Evolutionary conservation across 2,113 vertebrate genomes (phyloP).

Genomic region (Peucedramus taeniatus): DNA sequence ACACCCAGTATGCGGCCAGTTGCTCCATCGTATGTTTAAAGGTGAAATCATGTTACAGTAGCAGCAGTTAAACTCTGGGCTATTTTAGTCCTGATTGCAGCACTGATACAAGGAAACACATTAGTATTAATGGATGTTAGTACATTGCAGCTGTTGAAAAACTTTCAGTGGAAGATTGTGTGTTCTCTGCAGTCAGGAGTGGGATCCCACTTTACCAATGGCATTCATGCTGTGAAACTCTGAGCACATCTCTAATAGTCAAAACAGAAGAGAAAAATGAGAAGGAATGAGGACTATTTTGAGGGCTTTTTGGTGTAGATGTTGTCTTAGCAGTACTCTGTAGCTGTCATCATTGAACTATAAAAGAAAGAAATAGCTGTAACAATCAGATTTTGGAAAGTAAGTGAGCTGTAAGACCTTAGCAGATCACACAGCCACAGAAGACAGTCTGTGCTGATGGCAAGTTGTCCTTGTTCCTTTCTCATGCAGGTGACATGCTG

Average conservation of each 20-base stretch:
- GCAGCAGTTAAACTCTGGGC: background rate
- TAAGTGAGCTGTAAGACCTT: background rate
- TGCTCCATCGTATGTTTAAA: background rate
- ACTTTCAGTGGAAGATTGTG: background rate
- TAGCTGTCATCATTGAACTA: background rate
- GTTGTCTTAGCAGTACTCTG: background rate
- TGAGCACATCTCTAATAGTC: background rate
- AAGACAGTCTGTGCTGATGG: background rate
- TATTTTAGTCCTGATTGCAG: background rate
- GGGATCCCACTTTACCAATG: background rate
- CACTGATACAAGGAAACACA: background rate
- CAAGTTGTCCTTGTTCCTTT: background rate
- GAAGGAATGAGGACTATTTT: background rate
- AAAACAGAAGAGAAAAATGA: background rate
- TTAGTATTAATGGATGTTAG: background rate
- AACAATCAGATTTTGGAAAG: background rate
- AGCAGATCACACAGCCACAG: background rate
- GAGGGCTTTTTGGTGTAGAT: background rate
- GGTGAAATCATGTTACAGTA: background rate
- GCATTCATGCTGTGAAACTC: background rate
- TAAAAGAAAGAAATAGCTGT: background rate
- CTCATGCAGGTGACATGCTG: background rate
- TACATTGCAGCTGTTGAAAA: background rate
- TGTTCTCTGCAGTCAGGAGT: background rate
- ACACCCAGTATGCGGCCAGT: background rate